Conservation (phyloP, 2,113 vertebrate species). For the Oxygymnocypris stewartii region DNA sequence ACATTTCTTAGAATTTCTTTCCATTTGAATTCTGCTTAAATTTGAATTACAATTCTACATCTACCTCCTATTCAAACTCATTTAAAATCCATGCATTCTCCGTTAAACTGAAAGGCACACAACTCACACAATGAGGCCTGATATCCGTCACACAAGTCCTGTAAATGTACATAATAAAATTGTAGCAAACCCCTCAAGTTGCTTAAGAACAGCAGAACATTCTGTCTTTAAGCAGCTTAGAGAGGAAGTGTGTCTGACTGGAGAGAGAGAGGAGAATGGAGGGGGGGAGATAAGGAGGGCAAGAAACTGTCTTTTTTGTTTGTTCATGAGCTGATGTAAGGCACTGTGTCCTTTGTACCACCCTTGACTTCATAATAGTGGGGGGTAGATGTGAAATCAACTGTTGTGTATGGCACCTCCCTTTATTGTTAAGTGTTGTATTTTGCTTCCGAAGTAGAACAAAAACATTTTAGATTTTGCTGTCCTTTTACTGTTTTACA, state of each 20-base stretch:
- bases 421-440: neutral
- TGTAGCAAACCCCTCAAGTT: neutral
- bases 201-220: constrained; percentile 3
- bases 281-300: neutral
- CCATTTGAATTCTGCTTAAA: neutral
- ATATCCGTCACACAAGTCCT: neutral
- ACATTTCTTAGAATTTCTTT: neutral
- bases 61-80: neutral
- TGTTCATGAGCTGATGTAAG: neutral
- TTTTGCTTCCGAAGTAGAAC: neutral
- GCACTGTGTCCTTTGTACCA: constrained; percentile 9
- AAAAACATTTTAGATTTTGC: neutral
- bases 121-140: neutral
- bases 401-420: neutral
- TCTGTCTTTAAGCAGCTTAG: constrained; percentile 46
- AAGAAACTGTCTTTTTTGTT: constrained; percentile 9
- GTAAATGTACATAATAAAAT: neutral
- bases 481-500: neutral
- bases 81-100: neutral
- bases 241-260: constrained; percentile 31
- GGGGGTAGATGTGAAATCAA: neutral
- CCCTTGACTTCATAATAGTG: constrained; percentile 21
- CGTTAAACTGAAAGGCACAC: neutral
- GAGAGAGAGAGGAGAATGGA: neutral
- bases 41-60: neutral